These are phyloP conservation scores for Clamator glandarius DNA, from an alignment of 2,797 vertebrate genomes.

Conservation along the genomic window DNA sequence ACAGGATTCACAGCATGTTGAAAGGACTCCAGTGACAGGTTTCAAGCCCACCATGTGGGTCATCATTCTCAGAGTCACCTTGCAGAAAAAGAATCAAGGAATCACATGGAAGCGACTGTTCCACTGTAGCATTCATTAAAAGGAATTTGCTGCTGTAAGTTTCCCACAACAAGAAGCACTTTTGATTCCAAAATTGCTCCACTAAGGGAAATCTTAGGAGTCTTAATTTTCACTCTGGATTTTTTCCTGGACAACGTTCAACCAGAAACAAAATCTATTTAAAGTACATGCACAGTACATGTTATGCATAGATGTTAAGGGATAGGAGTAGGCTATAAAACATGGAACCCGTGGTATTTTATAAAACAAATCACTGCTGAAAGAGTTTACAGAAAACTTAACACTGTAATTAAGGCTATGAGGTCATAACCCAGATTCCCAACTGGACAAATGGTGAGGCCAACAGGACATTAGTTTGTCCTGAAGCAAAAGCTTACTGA, in stretches of 20 bases:
- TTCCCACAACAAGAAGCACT: not conserved
- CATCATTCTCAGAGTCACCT: not conserved
- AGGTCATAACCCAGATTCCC: not conserved
- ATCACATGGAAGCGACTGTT: not conserved
- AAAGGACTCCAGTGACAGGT: not conserved
- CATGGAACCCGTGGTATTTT: not conserved
- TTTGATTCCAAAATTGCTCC: not conserved
- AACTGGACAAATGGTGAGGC: not conserved
- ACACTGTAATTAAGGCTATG: not conserved
- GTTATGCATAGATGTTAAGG: not conserved
- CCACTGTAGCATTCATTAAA: not conserved
- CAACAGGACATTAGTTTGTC: not conserved
- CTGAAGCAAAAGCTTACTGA: not conserved
- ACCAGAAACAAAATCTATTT: not conserved
- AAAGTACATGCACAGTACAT: not conserved
- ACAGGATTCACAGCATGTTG: not conserved
- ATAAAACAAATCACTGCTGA: not conserved
- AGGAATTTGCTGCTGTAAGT: not conserved
- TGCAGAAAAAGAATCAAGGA: not conserved
- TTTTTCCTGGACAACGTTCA: not conserved
- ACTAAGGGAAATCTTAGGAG: not conserved
- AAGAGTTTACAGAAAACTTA: not conserved
- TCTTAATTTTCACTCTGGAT: not conserved
- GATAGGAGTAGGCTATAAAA: not conserved
- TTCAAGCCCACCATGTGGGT: accelerated